Evolutionary conservation across 2,113 vertebrate species (phyloP).

Genomic region (Petromus typicus): DNA sequence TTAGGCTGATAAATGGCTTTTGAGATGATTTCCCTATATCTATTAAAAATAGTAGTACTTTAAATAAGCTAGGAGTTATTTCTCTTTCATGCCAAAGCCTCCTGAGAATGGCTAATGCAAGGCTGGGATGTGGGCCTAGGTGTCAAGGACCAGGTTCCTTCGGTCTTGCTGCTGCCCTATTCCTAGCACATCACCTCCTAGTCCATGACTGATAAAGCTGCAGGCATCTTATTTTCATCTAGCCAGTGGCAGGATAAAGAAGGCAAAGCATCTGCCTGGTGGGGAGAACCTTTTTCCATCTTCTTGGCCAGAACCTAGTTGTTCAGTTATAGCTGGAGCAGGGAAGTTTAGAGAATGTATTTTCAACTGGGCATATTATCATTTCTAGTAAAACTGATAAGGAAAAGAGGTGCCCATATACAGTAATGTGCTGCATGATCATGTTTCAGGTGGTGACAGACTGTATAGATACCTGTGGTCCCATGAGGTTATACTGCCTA

Average conservation of each 20-base stretch:
- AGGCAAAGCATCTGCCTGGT: background rate
- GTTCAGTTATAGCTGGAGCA: background rate
- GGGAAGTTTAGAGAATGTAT: background rate
- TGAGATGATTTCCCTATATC: background rate
- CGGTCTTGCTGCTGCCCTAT: background rate
- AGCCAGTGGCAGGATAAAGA: background rate
- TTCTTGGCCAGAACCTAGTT: too few species aligned
- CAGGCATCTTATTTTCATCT: background rate
- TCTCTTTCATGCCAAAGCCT: background rate
- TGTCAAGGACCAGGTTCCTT: background rate
- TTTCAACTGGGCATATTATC: background rate
- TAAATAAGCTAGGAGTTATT: background rate
- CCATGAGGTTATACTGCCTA: background rate
- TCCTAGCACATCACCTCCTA: background rate
- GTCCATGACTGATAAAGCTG: background rate
- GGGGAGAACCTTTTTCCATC: background rate
- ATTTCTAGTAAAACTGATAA: background rate
- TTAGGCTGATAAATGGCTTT: background rate
- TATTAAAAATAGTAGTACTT: background rate
- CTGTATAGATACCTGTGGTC: background rate
- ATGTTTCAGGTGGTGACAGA: background rate
- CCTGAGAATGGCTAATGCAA: background rate
- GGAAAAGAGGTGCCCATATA: background rate
- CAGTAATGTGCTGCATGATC: background rate
- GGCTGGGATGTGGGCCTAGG: background rate